Conservation (phyloP, 1,140 invertebrate genomes). For the Camponotus floridanus region DNA sequence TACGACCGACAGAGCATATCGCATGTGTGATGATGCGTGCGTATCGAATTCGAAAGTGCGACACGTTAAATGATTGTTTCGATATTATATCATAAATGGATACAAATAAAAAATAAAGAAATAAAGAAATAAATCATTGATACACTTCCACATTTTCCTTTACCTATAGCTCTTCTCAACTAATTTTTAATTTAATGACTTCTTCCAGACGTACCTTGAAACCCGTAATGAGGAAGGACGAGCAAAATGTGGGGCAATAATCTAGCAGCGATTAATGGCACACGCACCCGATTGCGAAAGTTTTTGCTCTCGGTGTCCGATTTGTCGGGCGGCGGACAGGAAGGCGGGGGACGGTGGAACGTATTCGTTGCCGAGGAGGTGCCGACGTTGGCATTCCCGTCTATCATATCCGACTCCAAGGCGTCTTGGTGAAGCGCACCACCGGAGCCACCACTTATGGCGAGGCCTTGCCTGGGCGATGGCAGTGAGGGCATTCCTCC, state of each 20-base stretch:
- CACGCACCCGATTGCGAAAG: conserved; percentile 83
- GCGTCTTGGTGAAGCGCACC: conserved; percentile 74
- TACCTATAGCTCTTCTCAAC: neutral
- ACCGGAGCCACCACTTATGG: conserved; percentile 75
- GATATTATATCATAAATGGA: neutral
- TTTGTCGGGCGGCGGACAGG: conserved; percentile 80
- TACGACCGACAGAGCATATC: neutral
- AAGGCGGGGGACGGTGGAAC: conserved; percentile 69
- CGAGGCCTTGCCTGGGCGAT: conserved; percentile 81
- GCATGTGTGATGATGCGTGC: neutral
- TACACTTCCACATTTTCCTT: neutral
- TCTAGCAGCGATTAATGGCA: neutral
- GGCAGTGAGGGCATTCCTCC: conserved; percentile 85
- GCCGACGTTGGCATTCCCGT: conserved; percentile 79
- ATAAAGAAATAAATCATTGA: neutral
- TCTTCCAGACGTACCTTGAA: neutral
- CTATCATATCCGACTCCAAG: conserved; percentile 83
- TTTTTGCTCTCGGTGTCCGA: conserved; percentile 82
- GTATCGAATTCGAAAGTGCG: conserved; percentile 1
- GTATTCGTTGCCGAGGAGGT: conserved; percentile 65
- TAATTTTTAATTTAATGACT: neutral
- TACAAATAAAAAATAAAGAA: neutral
- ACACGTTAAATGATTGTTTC: conserved; percentile 14
- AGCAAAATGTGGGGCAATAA: neutral
- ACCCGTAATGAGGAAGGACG: neutral